Evolutionary conservation across 2,888 invertebrate species (phyloP), one percentile per base, ranked within the genome.

Genomic region (Malthinus seriepunctatus): DNA sequence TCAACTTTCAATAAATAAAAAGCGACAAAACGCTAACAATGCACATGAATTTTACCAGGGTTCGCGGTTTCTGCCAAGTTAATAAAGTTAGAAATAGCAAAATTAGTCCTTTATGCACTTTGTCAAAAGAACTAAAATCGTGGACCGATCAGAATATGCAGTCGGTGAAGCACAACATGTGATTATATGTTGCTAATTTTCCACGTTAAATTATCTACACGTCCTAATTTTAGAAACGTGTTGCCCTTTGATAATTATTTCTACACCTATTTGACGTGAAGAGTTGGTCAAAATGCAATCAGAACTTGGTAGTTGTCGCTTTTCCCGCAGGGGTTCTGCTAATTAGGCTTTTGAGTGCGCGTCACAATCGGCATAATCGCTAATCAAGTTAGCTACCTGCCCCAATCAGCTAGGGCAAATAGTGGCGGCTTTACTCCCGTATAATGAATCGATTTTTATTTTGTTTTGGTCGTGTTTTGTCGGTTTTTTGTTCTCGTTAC

Each of bases 281-380:
- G 53, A 49, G 49, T 49, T 52, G 58, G 56, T 53, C 49, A 53
- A 56, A 51, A 54, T 53, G 49, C 46, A 53, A 52, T 39, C 56
- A 50, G n/a, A 53, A 53, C 49, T 51, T 58, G 58, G 63, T 63
- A 63, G 69, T 65, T 65, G 67, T 65, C 68, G 67, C 66, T 69
- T 69, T 67, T 67, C 68, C 71, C 67, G 64, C 68, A 66, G 68
- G 64, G 69, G 70, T 69, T 67, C 66, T 72, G 74, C 73, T 78
- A 78, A 79, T 78, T 78, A 78, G 73, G 73, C 76, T 77, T 78
- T 79, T 77, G 78, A 78, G 74, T 73, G 71, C 73, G 76, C 78
- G 76, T 78, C 77, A 78, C 77, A 78, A 78, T 78, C 77, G 74
- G 75, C 74, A 77, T 78, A 79, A 78, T 79, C 78, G 75, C 78